Base-by-base conservation (phyloP, 2,888 invertebrate genomes). In the Lasioglossum vierecki region DNA sequence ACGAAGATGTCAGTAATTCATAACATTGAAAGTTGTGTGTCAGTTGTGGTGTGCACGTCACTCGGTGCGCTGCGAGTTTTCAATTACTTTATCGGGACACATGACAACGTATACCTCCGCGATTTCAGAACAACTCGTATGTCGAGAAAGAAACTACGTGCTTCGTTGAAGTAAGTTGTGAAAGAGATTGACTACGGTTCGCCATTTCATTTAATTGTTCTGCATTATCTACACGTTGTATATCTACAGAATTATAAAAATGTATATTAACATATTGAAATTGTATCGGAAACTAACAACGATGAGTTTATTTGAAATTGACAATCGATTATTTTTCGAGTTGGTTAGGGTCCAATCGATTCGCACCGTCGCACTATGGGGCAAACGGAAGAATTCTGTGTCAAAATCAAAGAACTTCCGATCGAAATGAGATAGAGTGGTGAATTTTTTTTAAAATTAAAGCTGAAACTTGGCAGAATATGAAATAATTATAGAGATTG, bases 21-120 rank as follows among this genome's bases (percentile, higher is more conserved):
- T 81, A 85, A 83, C 82, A 82, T 76, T 63, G 80, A 44, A 83
- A 80, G 49, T 68, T 75, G 71, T 57, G 70, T 83, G 83, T 44
- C 87, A 90, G 90, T 90, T 71, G 73, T 46, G 81, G 78, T 83
- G 81, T 72, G 82, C 70, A 82, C 82, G 84, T 84, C 80, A 80
- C 73, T 76, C 81, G 22, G 80, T 79, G 79, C 66, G 39, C 73
- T 79, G 18, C 57, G 72, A 35, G 41, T 76, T 70, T 74, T 39
- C 39, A 84, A 79, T 84, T 57, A 72, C 35, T 70, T 22, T 39
- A 26, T 26, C 30, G 41, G n/a, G 68, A 53, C 13, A 80, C 39
- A 80, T 13, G 70, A 74, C 11, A 66, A 72, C 66, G 2, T 53
- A 30, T 15, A 66, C 39, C n/a, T 13, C 18, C 9, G 18, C 18